phyloP scores from a whole-genome alignment of 1,140 invertebrate genomes.

The Hestina assimilis region DNA sequence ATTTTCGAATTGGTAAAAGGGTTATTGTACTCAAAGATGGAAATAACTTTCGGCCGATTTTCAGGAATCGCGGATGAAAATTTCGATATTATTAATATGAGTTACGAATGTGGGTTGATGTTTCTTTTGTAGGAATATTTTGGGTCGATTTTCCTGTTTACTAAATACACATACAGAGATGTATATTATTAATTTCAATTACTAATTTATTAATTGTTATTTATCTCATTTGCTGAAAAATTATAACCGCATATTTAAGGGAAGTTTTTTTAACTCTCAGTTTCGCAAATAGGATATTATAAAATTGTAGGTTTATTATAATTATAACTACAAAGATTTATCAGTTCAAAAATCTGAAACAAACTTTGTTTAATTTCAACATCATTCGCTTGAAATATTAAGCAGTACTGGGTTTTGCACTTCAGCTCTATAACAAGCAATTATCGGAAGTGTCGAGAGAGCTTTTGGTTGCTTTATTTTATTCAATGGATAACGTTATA shows the following conservation, averaged over 20 bases:
- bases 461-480: conserved; percentile 1
- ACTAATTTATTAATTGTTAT: too few species aligned
- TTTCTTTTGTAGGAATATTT: background rate
- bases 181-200: too few species aligned
- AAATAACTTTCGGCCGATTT: conserved; percentile 20
- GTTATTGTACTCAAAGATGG: conserved; percentile 17
- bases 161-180: too few species aligned
- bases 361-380: background rate
- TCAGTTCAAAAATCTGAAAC: background rate
- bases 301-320: too few species aligned
- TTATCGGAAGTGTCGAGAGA: background rate
- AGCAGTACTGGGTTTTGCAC: background rate
- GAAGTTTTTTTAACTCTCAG: too few species aligned
- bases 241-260: too few species aligned
- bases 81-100: conserved; percentile 13
- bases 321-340: too few species aligned
- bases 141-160: background rate
- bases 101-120: background rate
- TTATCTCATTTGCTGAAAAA: too few species aligned
- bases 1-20: conserved; percentile 6
- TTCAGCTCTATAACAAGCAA: background rate
- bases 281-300: too few species aligned
- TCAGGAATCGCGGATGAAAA: conserved; percentile 12
- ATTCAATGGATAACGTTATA: background rate
- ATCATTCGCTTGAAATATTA: background rate